Base-by-base conservation (phyloP, 2,888 invertebrate genomes). In the Papilio protenor region DNA sequence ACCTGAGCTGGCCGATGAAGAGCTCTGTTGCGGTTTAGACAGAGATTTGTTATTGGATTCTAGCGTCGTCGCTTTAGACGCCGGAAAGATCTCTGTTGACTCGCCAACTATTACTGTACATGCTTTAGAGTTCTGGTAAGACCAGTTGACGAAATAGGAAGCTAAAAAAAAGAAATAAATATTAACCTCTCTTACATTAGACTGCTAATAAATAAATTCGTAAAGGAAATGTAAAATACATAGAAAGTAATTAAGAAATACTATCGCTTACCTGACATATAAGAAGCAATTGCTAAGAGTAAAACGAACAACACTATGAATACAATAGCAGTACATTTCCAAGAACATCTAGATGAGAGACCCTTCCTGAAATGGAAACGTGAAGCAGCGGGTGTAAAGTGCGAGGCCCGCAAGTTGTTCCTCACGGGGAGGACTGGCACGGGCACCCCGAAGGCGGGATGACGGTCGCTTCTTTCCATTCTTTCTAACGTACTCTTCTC, bases 251-350 rank as follows among this genome's bases (percentile, higher is more conserved):
- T 12, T 64, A 52, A 52, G 2, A 64, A 40, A 14, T 23, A 64
- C 11, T 45, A 75, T 73, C 23, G 77, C 87, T 87, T 94, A 98
- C 98, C 98, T 95, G 97, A 97, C 95, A 98, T 97, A 94, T 98
- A 98, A 84, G 97, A 96, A 84, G 98, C 96, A 83, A 97, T 97
- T 83, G 98, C 97, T 87, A 97, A 96, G 85, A 98, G 96, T 87
- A 98, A 96, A 85, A 98, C 96, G 85, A 97, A 97, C 85, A 98
- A 96, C 92, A 98, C 96, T 89, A 98, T 97, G 90, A 98, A 97
- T 84, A 97, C 96, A 89, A 99, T 97, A 82, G 98, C 98, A 84
- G 98, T 97, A 93, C 98, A 98, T 92, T 97, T 97, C 98, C 98
- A 98, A 81, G 98, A 97, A 94, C 99, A 99, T 86, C 96, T 96